Evolutionary conservation across 2,797 vertebrate species (phyloP).

Genomic region (Prionace glauca): DNA sequence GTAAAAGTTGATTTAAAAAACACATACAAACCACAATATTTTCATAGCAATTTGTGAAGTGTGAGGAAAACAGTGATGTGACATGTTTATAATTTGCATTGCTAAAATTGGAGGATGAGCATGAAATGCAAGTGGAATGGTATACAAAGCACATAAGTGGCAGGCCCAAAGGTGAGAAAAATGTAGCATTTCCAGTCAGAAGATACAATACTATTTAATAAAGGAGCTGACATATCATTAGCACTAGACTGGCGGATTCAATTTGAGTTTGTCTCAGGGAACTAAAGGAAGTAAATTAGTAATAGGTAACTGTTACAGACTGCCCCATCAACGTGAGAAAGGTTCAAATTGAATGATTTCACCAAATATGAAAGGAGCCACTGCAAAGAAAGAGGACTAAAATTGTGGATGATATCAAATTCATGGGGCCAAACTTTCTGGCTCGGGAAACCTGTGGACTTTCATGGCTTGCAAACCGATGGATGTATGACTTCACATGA

Average conservation of each 20-base stretch:
- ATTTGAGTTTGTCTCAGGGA: neutral
- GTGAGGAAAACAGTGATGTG: neutral
- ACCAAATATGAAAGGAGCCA: neutral
- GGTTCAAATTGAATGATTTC: neutral
- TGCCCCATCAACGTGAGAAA: neutral
- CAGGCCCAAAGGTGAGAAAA: neutral
- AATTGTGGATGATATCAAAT: neutral
- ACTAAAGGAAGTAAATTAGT: slow-evolving; percentile 31
- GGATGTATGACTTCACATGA: neutral
- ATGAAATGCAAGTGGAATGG: neutral
- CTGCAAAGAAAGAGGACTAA: neutral
- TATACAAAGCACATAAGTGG: neutral
- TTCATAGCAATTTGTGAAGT: neutral
- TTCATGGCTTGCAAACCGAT: neutral
- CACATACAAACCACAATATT: neutral
- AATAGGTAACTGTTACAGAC: neutral
- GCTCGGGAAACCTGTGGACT: neutral
- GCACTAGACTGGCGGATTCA: slow-evolving; percentile 22
- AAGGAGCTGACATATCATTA: neutral
- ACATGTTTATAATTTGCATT: slow-evolving; percentile 23
- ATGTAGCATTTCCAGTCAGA: neutral
- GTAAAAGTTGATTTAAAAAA: neutral
- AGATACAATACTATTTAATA: neutral
- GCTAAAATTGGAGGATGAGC: neutral
- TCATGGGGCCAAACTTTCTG: neutral